Evolutionary conservation across 1,140 invertebrate genomes (phyloP), one percentile per base, ranked within the genome.

Genomic region (Cydia pomonella): DNA sequence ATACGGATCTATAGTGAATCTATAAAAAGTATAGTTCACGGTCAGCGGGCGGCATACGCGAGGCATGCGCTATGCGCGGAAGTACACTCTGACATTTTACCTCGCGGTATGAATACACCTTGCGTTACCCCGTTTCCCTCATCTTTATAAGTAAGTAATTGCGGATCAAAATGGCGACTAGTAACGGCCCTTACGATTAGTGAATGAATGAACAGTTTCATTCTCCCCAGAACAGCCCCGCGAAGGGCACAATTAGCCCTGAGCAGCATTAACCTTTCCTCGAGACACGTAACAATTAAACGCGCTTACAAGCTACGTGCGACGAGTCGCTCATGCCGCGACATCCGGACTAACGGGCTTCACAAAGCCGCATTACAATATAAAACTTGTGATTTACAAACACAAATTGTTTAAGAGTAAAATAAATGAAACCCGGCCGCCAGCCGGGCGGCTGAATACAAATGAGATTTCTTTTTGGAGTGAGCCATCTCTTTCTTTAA

Each of bases 1-100:
- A 86, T 80, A 87, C 84, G 83, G 87, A 89, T 87, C 83, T 88
- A 75, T 76, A 76, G 82, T 77, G 77, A 79, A 82, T 79, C 81
- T 79, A 87, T 86, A 89, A 89, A 89, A 88, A 87, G 80, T 85
- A 89, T 88, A 91, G 89, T 90, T 89, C 89, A 90, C 83, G 87
- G 87, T 78, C 87, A 84, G 75, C 74, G 69, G 78, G 76, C 72
- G 76, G 73, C 75, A 76, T 71, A 53, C 72, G 73, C 59, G 73
- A 74, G 64, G 77, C 81, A 76, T 81, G 87, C 82, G 83, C 87
- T 80, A 76, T 81, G 87, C 82, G 83, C 87, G 86, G 87, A 89
- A 86, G 78, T 80, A 85, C 79, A 84, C 82, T 87, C 79, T 88
- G 85, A 88, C 88, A 87, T 89, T 92, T 85, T 79, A 44, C 80